Evolutionary conservation across 1,140 invertebrate species (phyloP), one percentile per base, ranked within the genome.

Genomic region (Drosophila chauvacae): DNA sequence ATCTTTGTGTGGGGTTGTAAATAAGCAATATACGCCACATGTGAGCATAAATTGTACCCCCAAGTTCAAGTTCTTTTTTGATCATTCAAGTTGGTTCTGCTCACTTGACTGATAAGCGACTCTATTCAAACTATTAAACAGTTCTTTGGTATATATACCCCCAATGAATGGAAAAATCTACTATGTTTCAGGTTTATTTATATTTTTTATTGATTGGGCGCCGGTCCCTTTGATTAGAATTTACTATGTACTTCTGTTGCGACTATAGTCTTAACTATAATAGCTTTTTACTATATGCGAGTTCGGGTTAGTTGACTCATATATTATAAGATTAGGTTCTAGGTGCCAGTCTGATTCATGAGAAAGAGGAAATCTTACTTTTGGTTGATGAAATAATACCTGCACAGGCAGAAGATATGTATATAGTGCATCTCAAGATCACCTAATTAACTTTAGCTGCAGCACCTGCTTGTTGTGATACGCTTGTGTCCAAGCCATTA

Each of bases 61-160:
- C 39, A 48, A 48, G 47, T 26, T 48, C 26, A 35, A 62, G 39
- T 44, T 44, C 33, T 61, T 11, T 23, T 16, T 0, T 26, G 56
- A 64, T 64, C 61, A 59, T 23, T 23, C 57, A 63, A 13, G 9
- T 26, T 37, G 9, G 39, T 61, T 61, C 28, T 44, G 18, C 42
- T 65, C 62, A 69, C 66, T 69, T 70, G 62, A 66, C 48, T 68
- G 66, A 68, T 70, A 55, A 70, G 48, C 33, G 6, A 16, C 7
- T 6, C 9, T 66, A 44, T 55, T 56, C 14, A 45, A 37, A 44
- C n/a, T 16, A 16, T 53, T 35, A 28, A 41, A 42, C 55, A 42
- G 44, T 39, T 64, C 44, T 7, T 26, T 33, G 9, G 7, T 33
- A 33, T 64, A 16, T 14, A 68, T 35, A 23, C 23, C 23, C 59